These are phyloP conservation scores for Zootoca vivipara DNA, from an alignment of 2,113 vertebrate species.

Conservation along the genomic window DNA sequence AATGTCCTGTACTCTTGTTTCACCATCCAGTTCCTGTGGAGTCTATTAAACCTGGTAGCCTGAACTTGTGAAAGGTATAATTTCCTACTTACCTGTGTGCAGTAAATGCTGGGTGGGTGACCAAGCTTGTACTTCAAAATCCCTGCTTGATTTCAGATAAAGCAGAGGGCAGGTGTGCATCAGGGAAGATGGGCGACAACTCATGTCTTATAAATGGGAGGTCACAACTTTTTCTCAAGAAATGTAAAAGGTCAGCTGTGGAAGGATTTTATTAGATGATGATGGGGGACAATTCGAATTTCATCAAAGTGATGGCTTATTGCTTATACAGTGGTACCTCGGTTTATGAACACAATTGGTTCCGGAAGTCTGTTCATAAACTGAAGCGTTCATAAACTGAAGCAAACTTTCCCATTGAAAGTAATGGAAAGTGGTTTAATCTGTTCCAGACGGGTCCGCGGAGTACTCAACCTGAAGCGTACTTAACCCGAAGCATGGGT, in stretches of 20 bases:
- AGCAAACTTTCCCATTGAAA: no score
- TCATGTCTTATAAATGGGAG: neutral
- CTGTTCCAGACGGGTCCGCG: no score
- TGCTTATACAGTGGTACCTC: no score
- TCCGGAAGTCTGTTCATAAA: no score
- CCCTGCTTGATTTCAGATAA: conserved; percentile 3
- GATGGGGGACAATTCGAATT: neutral
- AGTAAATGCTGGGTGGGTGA: neutral
- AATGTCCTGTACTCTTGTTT: neutral
- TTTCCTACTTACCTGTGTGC: neutral
- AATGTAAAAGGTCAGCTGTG: neutral
- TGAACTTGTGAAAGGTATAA: neutral
- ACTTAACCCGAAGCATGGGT: no score
- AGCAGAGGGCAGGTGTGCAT: neutral
- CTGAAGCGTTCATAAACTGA: no score
- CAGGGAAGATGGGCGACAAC: neutral
- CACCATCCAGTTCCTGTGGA: neutral
- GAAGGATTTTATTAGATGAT: neutral
- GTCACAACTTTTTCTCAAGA: neutral
- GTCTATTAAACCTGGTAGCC: neutral
- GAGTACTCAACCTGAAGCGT: no score
- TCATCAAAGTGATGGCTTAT: neutral
- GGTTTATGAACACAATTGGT: no score
- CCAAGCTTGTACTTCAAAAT: conserved; percentile 1
- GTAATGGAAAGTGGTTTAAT: no score